Conservation (phyloP, 2,113 vertebrate genomes). For the Gadus macrocephalus region DNA sequence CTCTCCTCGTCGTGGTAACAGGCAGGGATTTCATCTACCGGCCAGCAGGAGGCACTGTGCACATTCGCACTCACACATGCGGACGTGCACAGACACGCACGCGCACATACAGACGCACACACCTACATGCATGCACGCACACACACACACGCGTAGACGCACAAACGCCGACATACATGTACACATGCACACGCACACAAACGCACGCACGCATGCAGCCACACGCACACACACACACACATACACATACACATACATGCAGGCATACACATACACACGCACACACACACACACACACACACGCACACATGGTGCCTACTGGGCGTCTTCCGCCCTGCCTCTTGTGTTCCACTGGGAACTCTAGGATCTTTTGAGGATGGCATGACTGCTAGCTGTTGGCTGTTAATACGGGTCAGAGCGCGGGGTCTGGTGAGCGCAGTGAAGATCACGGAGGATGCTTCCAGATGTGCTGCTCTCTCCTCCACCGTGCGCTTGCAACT, state of each 20-base stretch:
- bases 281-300: constrained; percentile 14
- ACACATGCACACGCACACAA: constrained; percentile 16
- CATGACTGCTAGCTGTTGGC: too few species aligned
- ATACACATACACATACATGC: constrained; percentile 37
- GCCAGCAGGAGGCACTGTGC: constrained; percentile 68
- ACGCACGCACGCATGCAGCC: constrained; percentile 33
- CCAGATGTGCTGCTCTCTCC: constrained; percentile 7
- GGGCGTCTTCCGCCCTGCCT: constrained; percentile 39
- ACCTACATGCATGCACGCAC: constrained; percentile 37
- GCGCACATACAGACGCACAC: constrained; percentile 29
- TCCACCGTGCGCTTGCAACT: constrained; percentile 3
- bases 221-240: constrained; percentile 7
- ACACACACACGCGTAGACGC: constrained; percentile 11
- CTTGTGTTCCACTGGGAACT: too few species aligned
- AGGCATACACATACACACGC: constrained; percentile 37
- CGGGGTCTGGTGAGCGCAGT: too few species aligned
- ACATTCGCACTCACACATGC: constrained; percentile 41
- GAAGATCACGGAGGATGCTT: background rate
- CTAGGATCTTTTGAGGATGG: too few species aligned
- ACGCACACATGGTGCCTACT: constrained; percentile 13
- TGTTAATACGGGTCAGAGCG: too few species aligned
- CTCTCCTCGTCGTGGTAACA: constrained; percentile 31
- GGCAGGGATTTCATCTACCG: constrained; percentile 56
- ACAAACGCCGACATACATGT: constrained; percentile 10
- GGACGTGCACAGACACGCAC: too few species aligned